These are phyloP conservation scores for Stegastes partitus DNA, from an alignment of 2,113 vertebrate species.

Conservation along the genomic window DNA sequence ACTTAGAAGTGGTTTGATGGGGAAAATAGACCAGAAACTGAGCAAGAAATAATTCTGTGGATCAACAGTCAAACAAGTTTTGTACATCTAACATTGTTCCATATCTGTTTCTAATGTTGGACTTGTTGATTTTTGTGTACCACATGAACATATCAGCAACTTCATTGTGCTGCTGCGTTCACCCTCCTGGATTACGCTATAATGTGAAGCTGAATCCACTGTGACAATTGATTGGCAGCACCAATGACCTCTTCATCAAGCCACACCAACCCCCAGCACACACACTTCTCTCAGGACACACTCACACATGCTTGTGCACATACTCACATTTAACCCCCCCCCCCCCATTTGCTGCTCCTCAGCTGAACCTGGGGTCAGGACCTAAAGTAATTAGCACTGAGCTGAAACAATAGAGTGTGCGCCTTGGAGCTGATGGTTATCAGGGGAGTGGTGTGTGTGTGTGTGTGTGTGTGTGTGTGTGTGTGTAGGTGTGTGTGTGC, in stretches of 20 bases:
- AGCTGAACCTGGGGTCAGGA: slow-evolving; percentile 74
- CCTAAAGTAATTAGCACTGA: slow-evolving; percentile 78
- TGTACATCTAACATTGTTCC: too few relatives aligned
- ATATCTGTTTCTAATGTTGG: too few relatives aligned
- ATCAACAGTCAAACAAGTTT: too few relatives aligned
- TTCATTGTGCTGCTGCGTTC: slow-evolving; percentile 38
- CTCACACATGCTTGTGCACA: slow-evolving; percentile 23
- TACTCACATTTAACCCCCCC: slow-evolving; percentile 39
- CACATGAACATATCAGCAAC: slow-evolving; percentile 9
- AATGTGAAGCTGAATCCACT: slow-evolving; percentile 50
- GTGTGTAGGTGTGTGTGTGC: background rate
- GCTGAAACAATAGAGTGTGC: slow-evolving; percentile 80
- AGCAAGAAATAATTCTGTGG: too few relatives aligned
- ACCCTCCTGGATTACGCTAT: slow-evolving; percentile 37
- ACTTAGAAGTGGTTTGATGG: background rate
- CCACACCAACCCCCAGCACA: slow-evolving; percentile 27
- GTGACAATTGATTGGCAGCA: slow-evolving; percentile 78
- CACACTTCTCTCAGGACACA: background rate
- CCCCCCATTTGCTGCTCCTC: slow-evolving; percentile 39
- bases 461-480: slow-evolving; percentile 42
- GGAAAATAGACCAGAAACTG: background rate
- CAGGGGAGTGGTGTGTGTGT: slow-evolving; percentile 50
- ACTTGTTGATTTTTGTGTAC: too few relatives aligned
- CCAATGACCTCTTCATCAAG: slow-evolving; percentile 61
- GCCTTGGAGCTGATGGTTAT: slow-evolving; percentile 76